Conservation (phyloP, 2,797 vertebrate species). For the Enteromius argenteus region DNA sequence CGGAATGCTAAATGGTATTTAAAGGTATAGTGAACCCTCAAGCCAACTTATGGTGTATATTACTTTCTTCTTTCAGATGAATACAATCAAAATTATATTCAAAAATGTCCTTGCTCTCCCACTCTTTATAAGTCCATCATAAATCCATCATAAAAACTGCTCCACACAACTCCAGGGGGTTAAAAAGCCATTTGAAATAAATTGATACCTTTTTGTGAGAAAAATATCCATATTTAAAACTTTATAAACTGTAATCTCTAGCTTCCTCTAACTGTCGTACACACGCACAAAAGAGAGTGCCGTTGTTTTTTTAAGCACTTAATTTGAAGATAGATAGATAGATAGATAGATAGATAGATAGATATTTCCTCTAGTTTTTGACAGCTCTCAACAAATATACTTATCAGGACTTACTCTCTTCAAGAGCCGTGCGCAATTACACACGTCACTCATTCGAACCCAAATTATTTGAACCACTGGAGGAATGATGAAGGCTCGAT, state of each 20-base stretch:
- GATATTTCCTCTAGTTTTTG: conserved; percentile 65
- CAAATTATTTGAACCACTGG: conserved; percentile 77
- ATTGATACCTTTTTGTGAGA: background rate
- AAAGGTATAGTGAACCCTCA: background rate
- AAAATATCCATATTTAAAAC: background rate
- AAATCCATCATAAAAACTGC: background rate
- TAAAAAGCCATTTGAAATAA: background rate
- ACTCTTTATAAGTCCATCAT: background rate
- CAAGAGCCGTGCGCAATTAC: conserved; percentile 77
- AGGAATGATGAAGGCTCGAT: conserved; percentile 76
- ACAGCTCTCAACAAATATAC: conserved; percentile 71
- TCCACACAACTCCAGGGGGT: background rate
- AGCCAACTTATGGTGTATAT: background rate
- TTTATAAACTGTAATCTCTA: background rate
- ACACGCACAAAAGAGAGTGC: background rate
- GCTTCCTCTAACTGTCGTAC: background rate
- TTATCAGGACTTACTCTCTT: conserved; percentile 70
- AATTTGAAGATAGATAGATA: conserved; percentile 33
- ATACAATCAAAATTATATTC: background rate
- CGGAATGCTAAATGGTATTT: background rate
- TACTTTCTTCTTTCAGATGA: background rate
- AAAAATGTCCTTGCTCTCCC: background rate
- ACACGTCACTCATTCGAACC: conserved; percentile 82
- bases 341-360: background rate
- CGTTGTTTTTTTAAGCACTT: background rate